Percentiles rank a stretch among this genome's conserved stretches.
These are phyloP conservation scores for Fabriciana adippe DNA, from an alignment of 2,888 invertebrate species.

Conservation along the genomic window DNA sequence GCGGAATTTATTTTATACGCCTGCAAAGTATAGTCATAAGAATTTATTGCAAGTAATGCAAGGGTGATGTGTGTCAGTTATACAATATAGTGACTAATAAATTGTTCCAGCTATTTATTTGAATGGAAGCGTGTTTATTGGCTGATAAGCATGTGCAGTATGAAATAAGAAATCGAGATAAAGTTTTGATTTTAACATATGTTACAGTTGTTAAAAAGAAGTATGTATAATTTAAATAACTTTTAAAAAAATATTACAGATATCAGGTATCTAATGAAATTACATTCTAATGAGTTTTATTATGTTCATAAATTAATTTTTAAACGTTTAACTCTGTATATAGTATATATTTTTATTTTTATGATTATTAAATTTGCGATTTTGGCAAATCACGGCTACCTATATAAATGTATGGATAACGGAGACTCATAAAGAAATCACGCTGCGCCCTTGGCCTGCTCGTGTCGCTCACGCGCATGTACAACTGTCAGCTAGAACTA, in stretches of 20 bases:
- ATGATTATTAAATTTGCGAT: too few relatives aligned
- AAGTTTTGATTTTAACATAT: neutral
- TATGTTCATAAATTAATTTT: too few relatives aligned
- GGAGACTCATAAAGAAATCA: constrained; percentile 2
- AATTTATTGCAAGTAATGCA: too few relatives aligned
- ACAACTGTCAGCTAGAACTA: constrained; percentile 7
- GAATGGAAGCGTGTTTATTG: constrained; percentile 17
- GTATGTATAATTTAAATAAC: too few relatives aligned
- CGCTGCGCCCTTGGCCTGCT: constrained; percentile 23
- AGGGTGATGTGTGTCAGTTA: neutral
- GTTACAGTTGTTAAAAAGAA: neutral
- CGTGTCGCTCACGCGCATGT: constrained; percentile 17
- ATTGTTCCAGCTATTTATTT: constrained; percentile 37
- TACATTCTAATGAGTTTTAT: too few relatives aligned
- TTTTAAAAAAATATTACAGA: too few relatives aligned
- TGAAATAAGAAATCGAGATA: neutral
- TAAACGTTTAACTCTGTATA: too few relatives aligned
- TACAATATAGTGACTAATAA: constrained; percentile 1
- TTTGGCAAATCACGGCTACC: too few relatives aligned
- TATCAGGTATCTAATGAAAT: too few relatives aligned
- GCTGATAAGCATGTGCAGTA: constrained; percentile 17
- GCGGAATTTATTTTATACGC: too few relatives aligned
- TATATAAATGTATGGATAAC: neutral
- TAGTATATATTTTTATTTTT: too few relatives aligned
- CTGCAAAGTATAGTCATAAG: too few relatives aligned